phyloP scores from a whole-genome alignment of 2,797 vertebrate species.

The Artibeus lituratus region DNA sequence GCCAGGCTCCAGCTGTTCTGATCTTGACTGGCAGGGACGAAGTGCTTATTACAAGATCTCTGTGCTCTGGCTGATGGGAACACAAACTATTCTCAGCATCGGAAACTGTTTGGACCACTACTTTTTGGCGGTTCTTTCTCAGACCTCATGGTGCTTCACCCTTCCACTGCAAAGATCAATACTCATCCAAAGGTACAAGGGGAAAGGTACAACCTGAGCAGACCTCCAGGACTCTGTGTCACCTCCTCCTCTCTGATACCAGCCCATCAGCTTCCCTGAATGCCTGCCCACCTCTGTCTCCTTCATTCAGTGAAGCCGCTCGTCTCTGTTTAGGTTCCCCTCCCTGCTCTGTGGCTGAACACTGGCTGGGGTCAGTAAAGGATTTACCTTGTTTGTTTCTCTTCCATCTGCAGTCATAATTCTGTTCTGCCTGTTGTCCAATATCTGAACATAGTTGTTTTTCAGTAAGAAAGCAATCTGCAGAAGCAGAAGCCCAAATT shows the following conservation, averaged over 20 bases:
- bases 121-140: background rate
- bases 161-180: background rate
- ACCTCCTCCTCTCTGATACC: background rate
- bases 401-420: background rate
- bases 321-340: too few species aligned
- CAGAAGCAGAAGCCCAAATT: slow-evolving; percentile 27
- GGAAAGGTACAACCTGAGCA: background rate
- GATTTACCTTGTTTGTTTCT: background rate
- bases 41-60: background rate
- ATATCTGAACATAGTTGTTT: background rate
- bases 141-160: background rate
- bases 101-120: background rate
- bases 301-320: background rate
- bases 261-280: background rate
- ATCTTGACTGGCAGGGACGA: background rate
- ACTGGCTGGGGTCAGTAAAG: background rate
- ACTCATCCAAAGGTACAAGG: background rate
- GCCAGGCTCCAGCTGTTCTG: background rate
- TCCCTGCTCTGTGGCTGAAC: background rate
- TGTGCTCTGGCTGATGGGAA: background rate
- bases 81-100: background rate
- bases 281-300: background rate
- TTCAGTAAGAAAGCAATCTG: background rate
- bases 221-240: background rate
- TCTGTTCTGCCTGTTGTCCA: background rate